A percentile compares a stretch with the other conserved stretches of the same genome.
These are phyloP conservation scores for Perccottus glenii DNA, from an alignment of 2,113 vertebrate genomes.

Conservation along the genomic window DNA sequence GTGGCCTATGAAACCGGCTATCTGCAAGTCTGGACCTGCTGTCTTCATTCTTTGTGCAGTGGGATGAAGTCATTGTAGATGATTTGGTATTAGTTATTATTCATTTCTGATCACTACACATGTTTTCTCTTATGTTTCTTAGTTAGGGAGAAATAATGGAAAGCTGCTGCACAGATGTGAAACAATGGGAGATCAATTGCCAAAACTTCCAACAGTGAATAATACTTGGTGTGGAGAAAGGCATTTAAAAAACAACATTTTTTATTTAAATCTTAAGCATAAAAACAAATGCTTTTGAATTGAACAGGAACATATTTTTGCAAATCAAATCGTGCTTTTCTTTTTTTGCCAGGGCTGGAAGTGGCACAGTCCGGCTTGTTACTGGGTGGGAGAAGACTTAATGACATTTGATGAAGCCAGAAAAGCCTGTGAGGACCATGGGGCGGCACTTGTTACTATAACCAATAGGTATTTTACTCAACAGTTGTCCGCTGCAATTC, in stretches of 20 bases:
- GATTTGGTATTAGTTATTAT: not conserved
- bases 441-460: conserved; percentile 86
- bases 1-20: conserved; percentile 29
- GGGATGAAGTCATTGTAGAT: not conserved
- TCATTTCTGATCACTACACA: not conserved
- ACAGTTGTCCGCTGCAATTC: not conserved
- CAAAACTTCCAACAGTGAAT: too few relatives aligned
- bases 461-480: conserved; percentile 83
- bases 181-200: not conserved
- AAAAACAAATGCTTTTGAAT: not conserved
- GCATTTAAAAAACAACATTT: not conserved
- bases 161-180: not conserved
- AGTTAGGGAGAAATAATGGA: not conserved
- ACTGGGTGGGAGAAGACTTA: conserved; percentile 89
- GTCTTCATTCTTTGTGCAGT: conserved; percentile 9
- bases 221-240: not conserved
- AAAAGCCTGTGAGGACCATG: conserved; percentile 80
- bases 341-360: conserved; percentile 88
- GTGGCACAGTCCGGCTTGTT: conserved; percentile 96
- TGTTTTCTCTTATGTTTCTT: not conserved
- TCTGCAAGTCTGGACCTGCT: conserved; percentile 21
- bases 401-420: conserved; percentile 84
- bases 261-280: not conserved
- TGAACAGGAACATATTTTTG: too few relatives aligned
- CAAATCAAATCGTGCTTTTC: not conserved